Conservation (phyloP, 92 coral and sea anemone genomes). For the Scolanthus callimorphus region DNA sequence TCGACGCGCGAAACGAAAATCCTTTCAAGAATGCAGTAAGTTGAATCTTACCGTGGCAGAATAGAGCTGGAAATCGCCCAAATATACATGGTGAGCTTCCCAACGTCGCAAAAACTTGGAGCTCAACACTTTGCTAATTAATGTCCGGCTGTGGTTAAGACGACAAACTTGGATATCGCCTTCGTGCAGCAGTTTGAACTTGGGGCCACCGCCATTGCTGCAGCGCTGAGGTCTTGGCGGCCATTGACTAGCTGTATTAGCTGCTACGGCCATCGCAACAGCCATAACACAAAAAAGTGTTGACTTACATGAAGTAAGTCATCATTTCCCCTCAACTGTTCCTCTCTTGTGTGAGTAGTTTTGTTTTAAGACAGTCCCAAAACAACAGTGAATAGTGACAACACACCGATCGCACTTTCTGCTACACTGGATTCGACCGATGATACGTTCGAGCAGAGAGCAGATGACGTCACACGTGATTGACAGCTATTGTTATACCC, state of each 20-base stretch:
- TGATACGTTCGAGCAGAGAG: too few species aligned
- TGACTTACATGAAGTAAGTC: too few species aligned
- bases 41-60: conserved; percentile 99
- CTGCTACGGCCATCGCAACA: conserved; percentile 55
- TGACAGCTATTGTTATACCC: too few species aligned
- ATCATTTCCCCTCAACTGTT: too few species aligned
- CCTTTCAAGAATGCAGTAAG: too few species aligned
- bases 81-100: conserved; percentile 90
- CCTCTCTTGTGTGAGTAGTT: too few species aligned
- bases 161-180: conserved; percentile 99
- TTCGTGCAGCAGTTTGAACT: conserved; percentile 97
- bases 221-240: conserved; percentile 84
- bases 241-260: conserved; percentile 53
- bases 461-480: too few species aligned
- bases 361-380: too few species aligned
- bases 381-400: too few species aligned
- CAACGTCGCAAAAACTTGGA: conserved; percentile 96
- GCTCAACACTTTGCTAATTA: conserved; percentile 97
- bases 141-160: conserved; percentile 91
- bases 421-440: too few species aligned
- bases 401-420: too few species aligned
- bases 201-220: conserved; percentile 90
- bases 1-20: too few species aligned
- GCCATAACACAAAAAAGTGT: conserved; percentile 84
- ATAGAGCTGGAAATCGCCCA: conserved; percentile 94